Base-by-base conservation (phyloP, 2,113 vertebrate species). In the Cercocebus atys region DNA sequence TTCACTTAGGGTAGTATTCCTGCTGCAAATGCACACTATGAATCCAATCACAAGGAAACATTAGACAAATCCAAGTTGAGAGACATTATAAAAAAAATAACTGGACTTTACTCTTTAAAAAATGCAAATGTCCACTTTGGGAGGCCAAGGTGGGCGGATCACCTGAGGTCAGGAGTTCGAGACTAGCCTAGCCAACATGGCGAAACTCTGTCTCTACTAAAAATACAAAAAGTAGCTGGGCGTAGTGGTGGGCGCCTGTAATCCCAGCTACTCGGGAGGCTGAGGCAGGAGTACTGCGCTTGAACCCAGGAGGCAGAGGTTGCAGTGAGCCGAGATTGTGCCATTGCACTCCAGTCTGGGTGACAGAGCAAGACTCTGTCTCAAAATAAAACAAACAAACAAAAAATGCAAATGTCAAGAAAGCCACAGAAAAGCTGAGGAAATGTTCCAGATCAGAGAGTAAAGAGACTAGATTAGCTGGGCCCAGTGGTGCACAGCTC, bases 91-190 rank as follows among this genome's bases (percentile, higher is more conserved):
- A 73, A 11, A 45, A 88, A 68, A 94, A 66, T 50, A 76, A 72
- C 68, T 43, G 64, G 25, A 22, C 20, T 95, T 93, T 52, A 66
- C 7, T 68, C 38, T 96, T 97, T 52, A 87, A 86, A 93, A 96
- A 95, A 90, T 61, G 59, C 59, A 61, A 30, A 61, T 61, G 59
- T 30, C 59, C 25, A 27, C 59, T 61, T 61, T 30, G 59, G 59
- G 59, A 30, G 25, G 59, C 25, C 27, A 11, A 61, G 59, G 25
- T 2, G 59, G 25, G 27, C 27, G 10, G 59, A 61, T 61, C 59
- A 61, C 25, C 11, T 61, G 25, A 61, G 25, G 59, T 61, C 59
- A 61, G 59, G 25, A 61, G 59, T 61, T 61, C 0, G 25, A 61
- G 59, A 61, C 59, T 61, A 61, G 59, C 25, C 59, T 61, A 11